A percentile compares a stretch with the other conserved stretches of the same genome.
phyloP scores from a whole-genome alignment of 2,888 invertebrate genomes.

The Tetranychus truncatus region DNA sequence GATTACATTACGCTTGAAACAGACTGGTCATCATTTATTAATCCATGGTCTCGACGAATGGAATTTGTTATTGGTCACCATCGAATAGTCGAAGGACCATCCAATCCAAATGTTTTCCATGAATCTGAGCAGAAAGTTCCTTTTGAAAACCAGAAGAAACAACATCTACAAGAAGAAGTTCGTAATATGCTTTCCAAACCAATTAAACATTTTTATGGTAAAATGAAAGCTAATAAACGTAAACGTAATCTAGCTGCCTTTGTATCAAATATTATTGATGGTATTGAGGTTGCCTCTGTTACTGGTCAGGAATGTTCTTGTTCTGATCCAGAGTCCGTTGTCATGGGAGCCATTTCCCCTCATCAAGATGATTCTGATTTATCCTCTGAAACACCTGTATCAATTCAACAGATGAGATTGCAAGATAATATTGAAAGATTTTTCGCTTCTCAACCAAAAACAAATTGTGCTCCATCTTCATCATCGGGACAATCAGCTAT shows the following conservation, averaged over 20 bases:
- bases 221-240: constrained; percentile 17
- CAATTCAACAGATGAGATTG: constrained; percentile 45
- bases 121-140: constrained; percentile 27
- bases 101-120: constrained; percentile 34
- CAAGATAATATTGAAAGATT: constrained; percentile 51
- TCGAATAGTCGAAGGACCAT: constrained; percentile 42
- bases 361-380: constrained; percentile 44
- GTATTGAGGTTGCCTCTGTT: constrained; percentile 11
- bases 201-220: constrained; percentile 10
- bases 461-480: constrained; percentile 12
- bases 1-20: constrained; percentile 65
- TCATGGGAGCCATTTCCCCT: constrained; percentile 35
- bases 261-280: constrained; percentile 22
- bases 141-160: background rate
- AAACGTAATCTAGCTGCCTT: constrained; percentile 22
- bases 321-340: constrained; percentile 20
- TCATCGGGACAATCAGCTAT: background rate
- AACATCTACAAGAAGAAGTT: constrained; percentile 31
- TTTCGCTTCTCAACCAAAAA: constrained; percentile 9
- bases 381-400: constrained; percentile 62
- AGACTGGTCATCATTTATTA: constrained; percentile 78
- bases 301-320: constrained; percentile 14
- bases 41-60: constrained; percentile 75
- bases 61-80: constrained; percentile 77
- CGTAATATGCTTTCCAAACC: constrained; percentile 8